Percentiles rank a stretch among this genome's conserved stretches.
phyloP scores from a whole-genome alignment of 2,888 invertebrate genomes.

The Drosophila suboccidentalis region DNA sequence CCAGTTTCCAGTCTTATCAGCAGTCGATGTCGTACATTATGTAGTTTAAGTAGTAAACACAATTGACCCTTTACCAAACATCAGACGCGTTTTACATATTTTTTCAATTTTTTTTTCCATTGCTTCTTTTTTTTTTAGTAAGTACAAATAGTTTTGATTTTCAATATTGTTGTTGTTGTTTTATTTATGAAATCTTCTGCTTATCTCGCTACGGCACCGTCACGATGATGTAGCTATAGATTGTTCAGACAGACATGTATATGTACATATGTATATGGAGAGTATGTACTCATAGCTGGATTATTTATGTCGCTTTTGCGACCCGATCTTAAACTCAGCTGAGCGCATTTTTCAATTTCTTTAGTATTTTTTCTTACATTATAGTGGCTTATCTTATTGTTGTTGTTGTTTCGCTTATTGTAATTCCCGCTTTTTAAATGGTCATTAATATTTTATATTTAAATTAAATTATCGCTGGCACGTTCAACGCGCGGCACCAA shows the following conservation, averaged over 20 bases:
- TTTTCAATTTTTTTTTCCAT: slow-evolving; percentile 36
- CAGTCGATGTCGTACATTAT: slow-evolving; percentile 7
- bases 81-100: slow-evolving; percentile 32
- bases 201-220: slow-evolving; percentile 52
- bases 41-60: slow-evolving; percentile 43
- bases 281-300: slow-evolving; percentile 22
- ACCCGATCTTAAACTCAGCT: slow-evolving; percentile 38
- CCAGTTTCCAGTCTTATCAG: slow-evolving; percentile 38
- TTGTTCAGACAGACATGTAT: slow-evolving; percentile 19
- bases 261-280: neutral
- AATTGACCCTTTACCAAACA: slow-evolving; percentile 57
- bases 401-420: slow-evolving; percentile 40
- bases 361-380: slow-evolving; percentile 40
- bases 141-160: slow-evolving; percentile 27
- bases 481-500: slow-evolving; percentile 39
- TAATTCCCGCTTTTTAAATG: slow-evolving; percentile 47
- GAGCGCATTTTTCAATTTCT: slow-evolving; percentile 44
- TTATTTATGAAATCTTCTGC: slow-evolving; percentile 40
- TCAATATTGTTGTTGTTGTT: slow-evolving; percentile 14
- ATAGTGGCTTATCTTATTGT: slow-evolving; percentile 56
- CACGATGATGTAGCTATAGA: slow-evolving; percentile 61
- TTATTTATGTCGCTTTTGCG: slow-evolving; percentile 54
- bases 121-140: slow-evolving; percentile 7
- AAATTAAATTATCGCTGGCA: slow-evolving; percentile 64
- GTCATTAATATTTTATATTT: slow-evolving; percentile 65